Base-by-base conservation (phyloP, 1,140 invertebrate genomes). In the Zaprionus kolodkinae region DNA sequence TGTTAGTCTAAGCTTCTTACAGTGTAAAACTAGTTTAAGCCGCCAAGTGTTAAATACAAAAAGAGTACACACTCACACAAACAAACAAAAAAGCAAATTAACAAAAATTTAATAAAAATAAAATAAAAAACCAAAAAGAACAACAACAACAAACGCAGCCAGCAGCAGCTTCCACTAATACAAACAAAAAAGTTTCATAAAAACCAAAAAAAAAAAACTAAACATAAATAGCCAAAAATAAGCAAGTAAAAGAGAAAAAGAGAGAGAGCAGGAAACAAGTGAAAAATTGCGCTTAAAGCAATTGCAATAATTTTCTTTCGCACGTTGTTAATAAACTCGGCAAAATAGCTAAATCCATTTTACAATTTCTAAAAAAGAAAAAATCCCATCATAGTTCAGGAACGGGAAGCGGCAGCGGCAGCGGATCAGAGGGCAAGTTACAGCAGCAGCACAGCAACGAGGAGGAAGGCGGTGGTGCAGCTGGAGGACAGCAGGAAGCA, bases 331-430 rank as follows among this genome's bases (percentile, higher is more conserved):
- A 71, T 80, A 81, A 91, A 79, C 69, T 90, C 91, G 78, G 66
- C 90, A 91, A 91, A 91, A 91, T 91, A 91, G 90, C 90, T 91
- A 91, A 91, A 79, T 91, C 90, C 83, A 91, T 91, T 90, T 91
- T 91, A 74, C 90, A 91, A 83, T 91, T 91, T 79, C 79, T 91
- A 21, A 91, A 91, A 91, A 91, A 91, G 86, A 91, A 91, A 88
- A 91, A 91, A 79, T 90, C 90, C 57, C 86, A 86, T 88, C 90
- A 91, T 79, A 91, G 78, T 87, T 91, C 90, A 52, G 62, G 68
- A 61, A 72, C 72, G 76, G 76, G 35, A 56, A 69, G 76, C 63
- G 73, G 78, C 69, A 72, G 76, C 59, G 72, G 72, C 72, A 75
- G 72, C 36, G 72, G 72, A 71, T 63, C 72, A 64, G 86, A 80